These are phyloP conservation scores for Collichthys lucidus DNA, from an alignment of 2,113 vertebrate species.

Conservation along the genomic window DNA sequence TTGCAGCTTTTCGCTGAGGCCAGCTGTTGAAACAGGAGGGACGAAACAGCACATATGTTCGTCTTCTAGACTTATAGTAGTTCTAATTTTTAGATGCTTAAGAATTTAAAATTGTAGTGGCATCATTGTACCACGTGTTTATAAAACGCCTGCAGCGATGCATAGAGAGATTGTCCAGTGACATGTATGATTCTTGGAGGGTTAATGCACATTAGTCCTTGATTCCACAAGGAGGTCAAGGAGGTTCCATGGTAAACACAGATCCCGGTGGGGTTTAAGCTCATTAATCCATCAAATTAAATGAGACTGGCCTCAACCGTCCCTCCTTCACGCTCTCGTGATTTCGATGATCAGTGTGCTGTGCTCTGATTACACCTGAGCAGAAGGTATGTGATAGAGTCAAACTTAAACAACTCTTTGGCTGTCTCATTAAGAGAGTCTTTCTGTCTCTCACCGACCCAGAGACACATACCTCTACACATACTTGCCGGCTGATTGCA, in stretches of 20 bases:
- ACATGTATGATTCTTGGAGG: not conserved
- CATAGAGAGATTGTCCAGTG: not conserved
- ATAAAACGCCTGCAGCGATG: not conserved
- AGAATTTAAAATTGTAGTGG: not conserved
- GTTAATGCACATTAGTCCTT: constrained; percentile 35
- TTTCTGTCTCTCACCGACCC: not conserved
- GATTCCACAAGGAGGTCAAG: constrained; percentile 38
- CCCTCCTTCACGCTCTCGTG: not conserved
- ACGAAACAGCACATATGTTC: not conserved
- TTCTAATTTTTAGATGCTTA: not conserved
- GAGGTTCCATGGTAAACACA: constrained; percentile 19
- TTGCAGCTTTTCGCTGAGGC: not conserved
- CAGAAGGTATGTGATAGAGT: constrained; percentile 41
- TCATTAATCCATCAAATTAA: constrained; percentile 53
- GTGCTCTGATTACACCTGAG: constrained; percentile 44
- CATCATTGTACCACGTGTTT: not conserved
- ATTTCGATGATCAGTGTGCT: constrained; percentile 24
- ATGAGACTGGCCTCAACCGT: constrained; percentile 23
- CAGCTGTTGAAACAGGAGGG: not conserved
- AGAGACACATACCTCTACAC: not conserved
- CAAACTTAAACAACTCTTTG: constrained; percentile 32
- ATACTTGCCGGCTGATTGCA: not conserved
- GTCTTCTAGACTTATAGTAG: not conserved
- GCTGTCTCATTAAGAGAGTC: constrained; percentile 47
- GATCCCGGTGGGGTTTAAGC: constrained; percentile 32